These are phyloP conservation scores for Trogon surrucura DNA, from an alignment of 2,113 vertebrate genomes.

Conservation along the genomic window DNA sequence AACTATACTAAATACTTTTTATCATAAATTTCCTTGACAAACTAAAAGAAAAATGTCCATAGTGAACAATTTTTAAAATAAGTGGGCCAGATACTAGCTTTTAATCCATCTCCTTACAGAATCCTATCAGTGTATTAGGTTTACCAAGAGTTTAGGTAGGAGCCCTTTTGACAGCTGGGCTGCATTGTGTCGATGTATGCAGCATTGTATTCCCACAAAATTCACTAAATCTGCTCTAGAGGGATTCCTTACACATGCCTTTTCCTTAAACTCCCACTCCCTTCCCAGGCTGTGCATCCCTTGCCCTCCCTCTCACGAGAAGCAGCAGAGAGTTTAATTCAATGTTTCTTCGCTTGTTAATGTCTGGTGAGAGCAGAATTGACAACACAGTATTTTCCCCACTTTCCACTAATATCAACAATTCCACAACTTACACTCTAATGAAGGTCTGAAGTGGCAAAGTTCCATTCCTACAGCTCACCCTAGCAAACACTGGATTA, in stretches of 20 bases:
- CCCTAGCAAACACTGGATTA: background rate
- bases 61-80: background rate
- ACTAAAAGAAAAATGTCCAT: background rate
- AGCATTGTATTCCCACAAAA: background rate
- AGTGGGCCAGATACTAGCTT: background rate
- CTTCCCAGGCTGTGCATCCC: background rate
- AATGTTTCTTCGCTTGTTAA: background rate
- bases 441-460: accelerated
- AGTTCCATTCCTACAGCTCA: background rate
- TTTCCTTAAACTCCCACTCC: background rate
- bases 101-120: background rate
- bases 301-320: background rate
- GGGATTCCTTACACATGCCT: background rate
- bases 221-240: background rate
- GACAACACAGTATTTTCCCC: background rate
- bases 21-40: background rate
- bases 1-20: background rate
- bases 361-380: background rate
- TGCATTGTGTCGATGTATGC: accelerated
- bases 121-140: too few relatives aligned
- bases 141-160: background rate
- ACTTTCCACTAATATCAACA: background rate
- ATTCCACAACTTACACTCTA: background rate
- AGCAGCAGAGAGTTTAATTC: background rate
- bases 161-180: background rate